Evolutionary conservation across 1,140 invertebrate genomes (phyloP).

Genomic region (Macrosteles quadrilineatus): DNA sequence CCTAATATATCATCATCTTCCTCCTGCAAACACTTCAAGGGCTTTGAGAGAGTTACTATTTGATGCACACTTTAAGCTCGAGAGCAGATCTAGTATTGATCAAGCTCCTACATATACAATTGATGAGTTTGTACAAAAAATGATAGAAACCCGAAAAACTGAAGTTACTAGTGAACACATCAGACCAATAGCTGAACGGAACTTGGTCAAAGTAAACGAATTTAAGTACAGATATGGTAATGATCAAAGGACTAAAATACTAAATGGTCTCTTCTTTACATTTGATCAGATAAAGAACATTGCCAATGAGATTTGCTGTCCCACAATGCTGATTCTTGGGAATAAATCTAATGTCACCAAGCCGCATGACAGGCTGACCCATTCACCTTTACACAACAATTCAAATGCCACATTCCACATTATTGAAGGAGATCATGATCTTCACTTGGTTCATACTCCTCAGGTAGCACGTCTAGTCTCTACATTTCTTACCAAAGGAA

Average conservation of each 20-base stretch:
- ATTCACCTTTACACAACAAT: constrained; percentile 41
- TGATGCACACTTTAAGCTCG: constrained; percentile 38
- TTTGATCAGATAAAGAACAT: constrained; percentile 34
- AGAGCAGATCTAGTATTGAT: constrained; percentile 40
- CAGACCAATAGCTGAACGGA: constrained; percentile 48
- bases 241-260: constrained; percentile 48
- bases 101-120: constrained; percentile 51
- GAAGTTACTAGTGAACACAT: constrained; percentile 45
- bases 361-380: constrained; percentile 34
- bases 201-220: neutral
- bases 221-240: constrained; percentile 34
- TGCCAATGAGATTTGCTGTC: constrained; percentile 38
- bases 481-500: constrained; percentile 47
- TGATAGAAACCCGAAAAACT: constrained; percentile 48
- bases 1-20: constrained; percentile 45
- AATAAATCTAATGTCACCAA: constrained; percentile 27
- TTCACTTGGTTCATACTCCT: constrained; percentile 62
- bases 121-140: constrained; percentile 54
- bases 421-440: constrained; percentile 63
- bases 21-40: constrained; percentile 43
- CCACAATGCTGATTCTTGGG: constrained; percentile 47
- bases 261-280: constrained; percentile 33
- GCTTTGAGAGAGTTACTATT: constrained; percentile 42
- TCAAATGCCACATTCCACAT: constrained; percentile 45
- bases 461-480: constrained; percentile 51